A percentile compares a stretch with the other conserved stretches of the same genome.
Evolutionary conservation across 1,140 invertebrate species (phyloP).

Genomic region (Diachasma alloeum): DNA sequence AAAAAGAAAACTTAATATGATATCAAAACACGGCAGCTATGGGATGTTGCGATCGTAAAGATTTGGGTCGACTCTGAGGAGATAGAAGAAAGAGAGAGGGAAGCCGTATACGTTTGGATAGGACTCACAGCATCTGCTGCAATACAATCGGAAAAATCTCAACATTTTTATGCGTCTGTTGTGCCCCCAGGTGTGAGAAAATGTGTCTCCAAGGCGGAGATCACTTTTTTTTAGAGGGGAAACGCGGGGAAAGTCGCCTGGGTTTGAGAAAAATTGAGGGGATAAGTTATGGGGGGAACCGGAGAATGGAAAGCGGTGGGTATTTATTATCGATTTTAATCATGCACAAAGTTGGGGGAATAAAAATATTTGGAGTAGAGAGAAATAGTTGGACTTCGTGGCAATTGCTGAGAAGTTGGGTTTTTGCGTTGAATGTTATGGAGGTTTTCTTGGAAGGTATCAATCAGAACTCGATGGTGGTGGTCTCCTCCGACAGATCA

Average conservation of each 20-base stretch:
- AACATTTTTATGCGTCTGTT: conserved; percentile 7
- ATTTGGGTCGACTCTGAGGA: not conserved
- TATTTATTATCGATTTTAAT: not conserved
- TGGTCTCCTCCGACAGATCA: no score
- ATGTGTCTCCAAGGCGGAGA: not conserved
- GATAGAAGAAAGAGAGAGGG: no score
- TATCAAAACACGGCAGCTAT: not conserved
- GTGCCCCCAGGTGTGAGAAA: conserved; percentile 13
- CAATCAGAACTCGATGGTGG: no score
- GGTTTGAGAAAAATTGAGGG: not conserved
- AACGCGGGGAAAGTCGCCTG: not conserved
- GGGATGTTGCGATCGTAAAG: not conserved
- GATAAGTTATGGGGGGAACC: not conserved
- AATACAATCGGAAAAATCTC: not conserved
- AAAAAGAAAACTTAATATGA: not conserved
- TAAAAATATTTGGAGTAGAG: not conserved
- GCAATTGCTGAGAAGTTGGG: not conserved
- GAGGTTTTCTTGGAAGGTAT: no score
- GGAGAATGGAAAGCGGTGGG: not conserved
- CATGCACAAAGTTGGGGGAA: not conserved
- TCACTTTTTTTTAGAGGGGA: not conserved
- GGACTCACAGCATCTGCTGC: not conserved
- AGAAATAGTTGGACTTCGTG: not conserved
- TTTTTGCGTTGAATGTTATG: no score
- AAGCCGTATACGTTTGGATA: not conserved